These are phyloP conservation scores for Heliconius melpomene DNA, from an alignment of 1,140 invertebrate genomes.

Conservation along the genomic window DNA sequence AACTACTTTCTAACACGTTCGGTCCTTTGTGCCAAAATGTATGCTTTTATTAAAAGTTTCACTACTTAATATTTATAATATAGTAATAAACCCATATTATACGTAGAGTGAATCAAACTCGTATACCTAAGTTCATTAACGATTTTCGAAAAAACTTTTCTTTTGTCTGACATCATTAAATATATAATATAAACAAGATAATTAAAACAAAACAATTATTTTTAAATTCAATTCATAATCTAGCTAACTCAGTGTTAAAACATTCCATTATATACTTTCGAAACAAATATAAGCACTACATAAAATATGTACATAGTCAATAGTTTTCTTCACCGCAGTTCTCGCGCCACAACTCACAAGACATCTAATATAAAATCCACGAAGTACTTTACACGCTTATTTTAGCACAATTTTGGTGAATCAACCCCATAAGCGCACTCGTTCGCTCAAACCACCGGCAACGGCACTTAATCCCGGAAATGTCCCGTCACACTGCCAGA, in stretches of 20 bases:
- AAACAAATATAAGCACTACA: background rate
- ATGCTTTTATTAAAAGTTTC: background rate
- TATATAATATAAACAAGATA: too few species aligned
- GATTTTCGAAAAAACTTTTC: too few species aligned
- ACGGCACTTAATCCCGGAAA: constrained; percentile 9
- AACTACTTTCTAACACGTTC: background rate
- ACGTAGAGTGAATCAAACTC: too few species aligned
- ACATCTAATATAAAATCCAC: constrained; percentile 16
- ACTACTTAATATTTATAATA: too few species aligned
- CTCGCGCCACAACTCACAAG: background rate
- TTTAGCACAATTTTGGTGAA: constrained; percentile 34
- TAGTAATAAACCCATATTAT: too few species aligned
- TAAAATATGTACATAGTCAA: background rate
- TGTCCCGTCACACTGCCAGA: background rate
- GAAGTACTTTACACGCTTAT: constrained; percentile 37
- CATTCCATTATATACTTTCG: too few species aligned
- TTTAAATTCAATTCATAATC: too few species aligned
- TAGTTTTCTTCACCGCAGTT: background rate
- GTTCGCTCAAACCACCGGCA: constrained; percentile 38
- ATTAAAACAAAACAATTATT: too few species aligned
- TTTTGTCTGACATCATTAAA: too few species aligned
- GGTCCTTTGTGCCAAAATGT: background rate
- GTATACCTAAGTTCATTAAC: too few species aligned
- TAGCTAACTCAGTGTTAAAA: too few species aligned
- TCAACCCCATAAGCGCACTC: constrained; percentile 27